Percentiles rank a stretch among this genome's conserved stretches.
Conservation (phyloP, 2,888 invertebrate species). For the Dinocampus coccinellae region DNA sequence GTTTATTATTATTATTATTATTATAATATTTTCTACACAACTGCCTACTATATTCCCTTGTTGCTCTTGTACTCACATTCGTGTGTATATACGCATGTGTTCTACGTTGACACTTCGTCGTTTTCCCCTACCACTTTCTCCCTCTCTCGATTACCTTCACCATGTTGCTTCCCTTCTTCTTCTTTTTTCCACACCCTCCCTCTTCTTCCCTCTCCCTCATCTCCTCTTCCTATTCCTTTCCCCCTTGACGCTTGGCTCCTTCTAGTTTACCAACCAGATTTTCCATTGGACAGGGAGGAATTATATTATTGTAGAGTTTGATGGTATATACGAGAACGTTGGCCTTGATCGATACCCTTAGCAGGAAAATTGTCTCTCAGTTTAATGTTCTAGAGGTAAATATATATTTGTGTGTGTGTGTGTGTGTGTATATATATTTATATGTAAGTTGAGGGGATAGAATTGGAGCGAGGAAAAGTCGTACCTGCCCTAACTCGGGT, state of each 20-base stretch:
- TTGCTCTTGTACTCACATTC: not conserved
- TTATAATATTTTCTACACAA: not conserved
- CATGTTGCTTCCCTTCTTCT: too few species aligned
- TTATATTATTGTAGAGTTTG: not conserved
- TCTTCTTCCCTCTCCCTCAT: too few species aligned
- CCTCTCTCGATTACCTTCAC: too few species aligned
- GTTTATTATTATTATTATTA: not conserved
- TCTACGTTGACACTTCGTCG: conserved; percentile 35
- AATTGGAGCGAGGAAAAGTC: conserved; percentile 36
- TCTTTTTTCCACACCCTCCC: too few species aligned
- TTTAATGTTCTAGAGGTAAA: not conserved
- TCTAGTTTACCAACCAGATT: not conserved
- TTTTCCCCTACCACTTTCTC: conserved; percentile 13
- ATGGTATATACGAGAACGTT: conserved; percentile 16
- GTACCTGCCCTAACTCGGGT: conserved; percentile 21
- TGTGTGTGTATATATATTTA: too few species aligned
- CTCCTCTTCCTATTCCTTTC: too few species aligned
- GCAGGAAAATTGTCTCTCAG: conserved; percentile 27
- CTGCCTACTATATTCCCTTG: not conserved
- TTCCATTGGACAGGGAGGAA: not conserved
- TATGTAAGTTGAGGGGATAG: conserved; percentile 25
- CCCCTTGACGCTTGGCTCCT: conserved; percentile 28
- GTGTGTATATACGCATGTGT: conserved; percentile 26
- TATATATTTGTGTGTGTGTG: too few species aligned
- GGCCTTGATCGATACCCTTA: conserved; percentile 38